These are phyloP conservation scores for Corvus cornix DNA, from an alignment of 2,113 vertebrate genomes.

Conservation along the genomic window DNA sequence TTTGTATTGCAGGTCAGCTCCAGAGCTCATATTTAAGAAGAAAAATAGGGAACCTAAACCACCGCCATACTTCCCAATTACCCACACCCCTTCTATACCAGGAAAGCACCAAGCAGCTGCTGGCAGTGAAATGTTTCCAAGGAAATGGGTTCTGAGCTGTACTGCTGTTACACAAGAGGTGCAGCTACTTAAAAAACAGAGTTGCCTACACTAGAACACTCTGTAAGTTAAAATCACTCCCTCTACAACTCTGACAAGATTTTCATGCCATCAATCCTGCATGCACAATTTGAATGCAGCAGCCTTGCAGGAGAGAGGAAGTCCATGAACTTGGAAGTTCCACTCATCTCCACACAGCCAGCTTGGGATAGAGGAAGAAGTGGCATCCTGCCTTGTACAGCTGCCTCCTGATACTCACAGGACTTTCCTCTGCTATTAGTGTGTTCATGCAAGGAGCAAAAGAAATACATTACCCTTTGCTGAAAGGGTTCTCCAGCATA, in stretches of 20 bases:
- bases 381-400: background rate
- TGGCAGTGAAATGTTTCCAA: background rate
- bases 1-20: background rate
- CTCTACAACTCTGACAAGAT: background rate
- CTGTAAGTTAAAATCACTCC: conserved; percentile 29
- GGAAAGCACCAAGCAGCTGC: background rate
- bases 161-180: background rate
- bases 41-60: background rate
- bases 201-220: background rate
- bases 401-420: background rate
- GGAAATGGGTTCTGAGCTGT: background rate
- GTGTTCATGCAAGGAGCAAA: background rate
- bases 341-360: background rate
- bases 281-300: background rate
- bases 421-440: background rate
- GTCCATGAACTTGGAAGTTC: background rate
- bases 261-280: background rate
- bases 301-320: background rate
- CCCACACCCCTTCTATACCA: background rate
- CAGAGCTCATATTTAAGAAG: background rate
- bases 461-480: background rate
- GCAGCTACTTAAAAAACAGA: background rate
- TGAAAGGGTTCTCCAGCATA: background rate
- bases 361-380: background rate
- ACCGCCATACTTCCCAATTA: background rate